Evolutionary conservation across 1,140 invertebrate species (phyloP).

Genomic region (Aphelinus certus): DNA sequence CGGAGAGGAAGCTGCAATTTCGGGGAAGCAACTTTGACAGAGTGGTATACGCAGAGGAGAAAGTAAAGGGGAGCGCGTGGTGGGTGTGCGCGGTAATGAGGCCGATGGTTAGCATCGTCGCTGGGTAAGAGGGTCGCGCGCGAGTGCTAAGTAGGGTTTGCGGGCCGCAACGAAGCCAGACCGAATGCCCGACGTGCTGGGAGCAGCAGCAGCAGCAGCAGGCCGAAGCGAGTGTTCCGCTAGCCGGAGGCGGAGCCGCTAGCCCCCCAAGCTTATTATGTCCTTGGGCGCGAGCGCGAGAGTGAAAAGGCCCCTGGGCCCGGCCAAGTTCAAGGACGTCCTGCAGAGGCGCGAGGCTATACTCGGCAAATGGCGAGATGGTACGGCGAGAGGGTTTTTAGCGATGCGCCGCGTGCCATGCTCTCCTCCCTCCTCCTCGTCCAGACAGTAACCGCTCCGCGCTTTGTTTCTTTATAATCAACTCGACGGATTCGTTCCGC

Average conservation of each 20-base stretch:
- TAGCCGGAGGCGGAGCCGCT: slow-evolving; percentile 12
- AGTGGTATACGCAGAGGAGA: too few relatives aligned
- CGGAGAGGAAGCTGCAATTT: too few relatives aligned
- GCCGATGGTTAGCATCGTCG: too few relatives aligned
- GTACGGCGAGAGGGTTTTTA: slow-evolving; percentile 45
- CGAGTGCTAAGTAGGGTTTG: background rate
- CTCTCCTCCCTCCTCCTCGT: too few relatives aligned
- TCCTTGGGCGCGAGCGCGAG: slow-evolving; percentile 51
- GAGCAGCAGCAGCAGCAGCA: background rate
- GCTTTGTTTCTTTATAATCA: too few relatives aligned
- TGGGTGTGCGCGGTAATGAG: too few relatives aligned
- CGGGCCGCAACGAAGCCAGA: background rate
- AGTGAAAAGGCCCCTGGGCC: slow-evolving; percentile 55
- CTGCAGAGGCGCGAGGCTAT: slow-evolving; percentile 55
- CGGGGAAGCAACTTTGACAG: too few relatives aligned
- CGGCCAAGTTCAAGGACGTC: slow-evolving; percentile 54
- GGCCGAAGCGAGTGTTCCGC: background rate
- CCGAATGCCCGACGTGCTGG: slow-evolving; percentile 8
- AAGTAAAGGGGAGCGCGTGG: too few relatives aligned
- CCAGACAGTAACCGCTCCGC: too few relatives aligned
- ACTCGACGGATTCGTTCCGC: too few relatives aligned
- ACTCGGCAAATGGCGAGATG: slow-evolving; percentile 61
- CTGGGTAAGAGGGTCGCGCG: too few relatives aligned
- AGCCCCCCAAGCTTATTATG: slow-evolving; percentile 51
- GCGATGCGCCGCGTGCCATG: too few relatives aligned